phyloP scores from a whole-genome alignment of 2,113 vertebrate species.

The Chaetops frenatus region DNA sequence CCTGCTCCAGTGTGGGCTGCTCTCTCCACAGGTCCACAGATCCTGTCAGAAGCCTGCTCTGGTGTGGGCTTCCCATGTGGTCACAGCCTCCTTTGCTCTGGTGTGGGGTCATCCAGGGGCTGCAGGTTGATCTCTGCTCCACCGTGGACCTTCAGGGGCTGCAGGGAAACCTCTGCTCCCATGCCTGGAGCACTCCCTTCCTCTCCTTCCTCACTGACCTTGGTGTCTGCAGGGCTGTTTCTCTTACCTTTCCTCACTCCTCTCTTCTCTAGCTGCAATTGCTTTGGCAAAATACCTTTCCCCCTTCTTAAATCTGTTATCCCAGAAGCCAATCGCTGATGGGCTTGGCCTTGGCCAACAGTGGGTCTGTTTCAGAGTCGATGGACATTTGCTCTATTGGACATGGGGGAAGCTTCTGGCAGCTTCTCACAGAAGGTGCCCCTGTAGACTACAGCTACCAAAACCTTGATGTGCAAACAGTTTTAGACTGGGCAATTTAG shows the following conservation, averaged over 20 bases:
- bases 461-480: background rate
- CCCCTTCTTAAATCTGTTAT: background rate
- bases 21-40: background rate
- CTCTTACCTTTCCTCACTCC: background rate
- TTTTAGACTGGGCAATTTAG: background rate
- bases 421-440: background rate
- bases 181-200: background rate
- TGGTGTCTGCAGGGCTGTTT: background rate
- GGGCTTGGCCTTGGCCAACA: background rate
- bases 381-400: background rate
- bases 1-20: background rate
- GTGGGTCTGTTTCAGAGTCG: background rate
- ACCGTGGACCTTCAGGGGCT: background rate
- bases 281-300: too few species aligned
- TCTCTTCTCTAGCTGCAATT: background rate
- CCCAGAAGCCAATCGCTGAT: background rate
- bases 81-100: background rate
- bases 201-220: background rate
- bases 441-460: background rate
- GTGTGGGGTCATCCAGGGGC: background rate
- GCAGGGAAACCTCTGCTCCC: background rate
- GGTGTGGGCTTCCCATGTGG: background rate
- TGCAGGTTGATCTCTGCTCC: background rate
- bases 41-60: background rate
- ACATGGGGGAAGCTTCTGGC: background rate